These are phyloP conservation scores for Xanthorhoe designata DNA, from an alignment of 2,888 invertebrate genomes.

Conservation along the genomic window DNA sequence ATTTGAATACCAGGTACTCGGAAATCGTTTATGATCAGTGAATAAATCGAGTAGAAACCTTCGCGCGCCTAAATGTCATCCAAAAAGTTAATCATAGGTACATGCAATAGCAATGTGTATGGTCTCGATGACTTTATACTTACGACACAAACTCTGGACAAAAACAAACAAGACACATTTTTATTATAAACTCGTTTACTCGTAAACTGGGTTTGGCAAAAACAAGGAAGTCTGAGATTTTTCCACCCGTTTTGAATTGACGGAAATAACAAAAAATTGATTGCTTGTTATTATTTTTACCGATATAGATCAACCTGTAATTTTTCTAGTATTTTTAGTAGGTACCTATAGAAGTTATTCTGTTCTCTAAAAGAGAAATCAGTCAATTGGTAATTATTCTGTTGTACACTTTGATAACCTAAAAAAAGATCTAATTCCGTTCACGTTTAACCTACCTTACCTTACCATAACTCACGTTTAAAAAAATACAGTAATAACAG, in stretches of 20 bases:
- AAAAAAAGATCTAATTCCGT: too few species aligned
- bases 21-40: too few species aligned
- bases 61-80: not conserved
- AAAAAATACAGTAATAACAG: too few species aligned
- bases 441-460: too few species aligned
- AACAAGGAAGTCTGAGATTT: constrained; percentile 18
- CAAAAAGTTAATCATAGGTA: not conserved
- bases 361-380: too few species aligned
- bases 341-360: too few species aligned
- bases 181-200: constrained; percentile 11
- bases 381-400: too few species aligned
- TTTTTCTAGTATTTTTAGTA: not conserved
- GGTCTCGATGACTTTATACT: not conserved
- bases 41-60: too few species aligned
- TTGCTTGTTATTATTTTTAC: not conserved
- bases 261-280: not conserved
- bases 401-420: too few species aligned
- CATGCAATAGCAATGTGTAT: not conserved
- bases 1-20: too few species aligned
- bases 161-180: constrained; percentile 2
- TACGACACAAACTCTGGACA: not conserved
- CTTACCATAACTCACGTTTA: too few species aligned
- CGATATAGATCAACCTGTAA: not conserved
- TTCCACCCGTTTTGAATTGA: not conserved
- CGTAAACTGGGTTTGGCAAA: constrained; percentile 8